A percentile compares a stretch with the other conserved stretches of the same genome.
These are phyloP conservation scores for Hippoglossus stenolepis DNA, from an alignment of 2,113 vertebrate genomes.

Conservation along the genomic window DNA sequence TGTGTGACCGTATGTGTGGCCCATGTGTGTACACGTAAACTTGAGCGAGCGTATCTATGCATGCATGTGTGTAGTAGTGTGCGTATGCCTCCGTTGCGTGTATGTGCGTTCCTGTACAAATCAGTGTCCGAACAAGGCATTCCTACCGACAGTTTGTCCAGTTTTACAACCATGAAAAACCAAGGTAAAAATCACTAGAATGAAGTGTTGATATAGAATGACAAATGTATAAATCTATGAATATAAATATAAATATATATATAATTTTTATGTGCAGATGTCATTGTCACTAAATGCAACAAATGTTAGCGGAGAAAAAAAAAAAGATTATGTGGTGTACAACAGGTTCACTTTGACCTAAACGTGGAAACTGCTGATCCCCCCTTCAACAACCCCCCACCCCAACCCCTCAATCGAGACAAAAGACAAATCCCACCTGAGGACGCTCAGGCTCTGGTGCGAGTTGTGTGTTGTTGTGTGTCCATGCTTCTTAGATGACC, in stretches of 20 bases:
- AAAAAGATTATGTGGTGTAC: slow-evolving; percentile 76
- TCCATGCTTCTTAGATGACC: slow-evolving; percentile 85
- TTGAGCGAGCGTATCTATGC: slow-evolving; percentile 78
- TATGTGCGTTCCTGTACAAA: slow-evolving; percentile 75
- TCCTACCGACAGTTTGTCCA: slow-evolving; percentile 79
- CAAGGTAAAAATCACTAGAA: slow-evolving; percentile 79
- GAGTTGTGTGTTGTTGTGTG: slow-evolving; percentile 84
- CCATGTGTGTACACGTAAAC: slow-evolving; percentile 60
- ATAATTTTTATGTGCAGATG: slow-evolving; percentile 89
- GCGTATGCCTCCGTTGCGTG: slow-evolving; percentile 64
- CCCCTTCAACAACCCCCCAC: background rate
- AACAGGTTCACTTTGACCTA: slow-evolving; percentile 76
- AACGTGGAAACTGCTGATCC: slow-evolving; percentile 75
- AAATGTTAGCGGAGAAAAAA: slow-evolving; percentile 30
- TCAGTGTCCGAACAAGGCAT: slow-evolving; percentile 80
- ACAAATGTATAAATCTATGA: slow-evolving; percentile 83
- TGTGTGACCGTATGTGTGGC: slow-evolving; percentile 48
- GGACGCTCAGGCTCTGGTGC: slow-evolving; percentile 83
- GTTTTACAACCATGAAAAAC: slow-evolving; percentile 79
- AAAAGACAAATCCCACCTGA: slow-evolving; percentile 79
- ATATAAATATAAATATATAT: slow-evolving; percentile 85
- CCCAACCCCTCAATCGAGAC: slow-evolving; percentile 42
- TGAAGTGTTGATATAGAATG: slow-evolving; percentile 85
- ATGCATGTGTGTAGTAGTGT: slow-evolving; percentile 78
- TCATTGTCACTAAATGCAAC: slow-evolving; percentile 84